Evolutionary conservation across 1,140 invertebrate species (phyloP).

Genomic region (Eriosoma lanigerum): DNA sequence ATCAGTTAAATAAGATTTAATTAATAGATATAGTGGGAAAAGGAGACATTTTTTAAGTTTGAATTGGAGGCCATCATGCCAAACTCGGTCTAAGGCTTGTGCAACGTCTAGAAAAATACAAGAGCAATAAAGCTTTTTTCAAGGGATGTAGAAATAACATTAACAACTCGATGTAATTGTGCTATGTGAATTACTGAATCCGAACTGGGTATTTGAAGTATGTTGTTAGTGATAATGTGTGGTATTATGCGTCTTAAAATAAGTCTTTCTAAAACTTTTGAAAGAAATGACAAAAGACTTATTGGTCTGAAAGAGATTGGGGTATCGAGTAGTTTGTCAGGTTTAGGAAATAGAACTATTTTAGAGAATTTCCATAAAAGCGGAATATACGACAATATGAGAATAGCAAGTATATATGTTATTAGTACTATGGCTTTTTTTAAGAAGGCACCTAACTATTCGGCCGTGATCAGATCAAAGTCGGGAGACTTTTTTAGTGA

Average conservation of each 20-base stretch:
- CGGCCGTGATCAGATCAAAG: not conserved
- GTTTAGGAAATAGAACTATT: constrained; percentile 57
- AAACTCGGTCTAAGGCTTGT: constrained; percentile 55
- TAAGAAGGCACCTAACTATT: not conserved
- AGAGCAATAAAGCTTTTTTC: constrained; percentile 53
- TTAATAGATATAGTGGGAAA: not conserved
- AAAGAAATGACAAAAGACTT: constrained; percentile 54
- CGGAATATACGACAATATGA: constrained; percentile 18
- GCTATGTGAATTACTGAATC: constrained; percentile 9
- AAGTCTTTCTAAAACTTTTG: constrained; percentile 54
- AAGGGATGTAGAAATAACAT: constrained; percentile 9
- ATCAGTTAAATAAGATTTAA: constrained; percentile 17
- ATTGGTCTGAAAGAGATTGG: constrained; percentile 56
- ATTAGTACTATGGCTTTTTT: constrained; percentile 23
- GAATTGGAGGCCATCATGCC: not conserved
- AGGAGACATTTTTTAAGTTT: not conserved
- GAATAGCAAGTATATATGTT: constrained; percentile 26
- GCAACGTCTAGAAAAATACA: constrained; percentile 57
- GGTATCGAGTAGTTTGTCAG: constrained; percentile 52
- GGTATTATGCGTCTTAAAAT: constrained; percentile 52
- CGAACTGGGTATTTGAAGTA: constrained; percentile 49
- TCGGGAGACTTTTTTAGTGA: not conserved
- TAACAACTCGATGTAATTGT: constrained; percentile 32
- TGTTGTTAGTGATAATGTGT: not conserved
- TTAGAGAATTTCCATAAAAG: constrained; percentile 55